Base-by-base conservation (phyloP, 2,797 vertebrate genomes). In the Prionace glauca region DNA sequence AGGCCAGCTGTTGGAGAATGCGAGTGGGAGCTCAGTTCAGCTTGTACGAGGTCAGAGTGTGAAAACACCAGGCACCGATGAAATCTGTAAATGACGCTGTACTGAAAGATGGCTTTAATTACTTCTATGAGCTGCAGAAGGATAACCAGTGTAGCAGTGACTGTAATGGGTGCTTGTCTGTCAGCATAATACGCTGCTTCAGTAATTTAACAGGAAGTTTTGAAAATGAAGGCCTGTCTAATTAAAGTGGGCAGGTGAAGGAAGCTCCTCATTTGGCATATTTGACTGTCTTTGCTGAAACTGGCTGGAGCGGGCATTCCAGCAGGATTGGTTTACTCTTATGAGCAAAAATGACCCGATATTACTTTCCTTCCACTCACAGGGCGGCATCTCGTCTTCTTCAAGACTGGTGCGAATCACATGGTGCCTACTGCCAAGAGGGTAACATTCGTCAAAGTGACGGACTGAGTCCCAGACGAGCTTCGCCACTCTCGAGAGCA, bases 361-460 rank as follows among this genome's bases (percentile, higher is more conserved):
- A 62, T 84, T 1, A 93, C 79, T 94, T 41, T 32, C 45, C 67
- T 71, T 67, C 91, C 91, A 87, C 67, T 96, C 91, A 20, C 96
- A 99, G 98, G 98, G 96, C 98, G 98, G 95, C 98, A 98, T 96
- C 98, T 99, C 96, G 98, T 98, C 96, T 98, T 98, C 97, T 99
- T 99, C 97, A 99, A 99, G 96, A 97, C 97, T 24, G 98, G 98
- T 95, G 97, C 97, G 87, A 97, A 96, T 96, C 97, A 96, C 95
- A 96, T 98, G 95, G 95, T 97, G 95, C 96, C 97, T 20, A 98
- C 98, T 96, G 97, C 96, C 96, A 97, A 97, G 96, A 98, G 97
- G 96, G 97, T 97, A 96, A 97, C 97, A 0, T 98, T 98, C 69
- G 96, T 98, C 96, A 98, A 97, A 96, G 96, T 97, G 96, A 97